Evolutionary conservation across 2,797 vertebrate genomes (phyloP), one percentile per base, ranked within the genome.

Genomic region (Apogon talboti): DNA sequence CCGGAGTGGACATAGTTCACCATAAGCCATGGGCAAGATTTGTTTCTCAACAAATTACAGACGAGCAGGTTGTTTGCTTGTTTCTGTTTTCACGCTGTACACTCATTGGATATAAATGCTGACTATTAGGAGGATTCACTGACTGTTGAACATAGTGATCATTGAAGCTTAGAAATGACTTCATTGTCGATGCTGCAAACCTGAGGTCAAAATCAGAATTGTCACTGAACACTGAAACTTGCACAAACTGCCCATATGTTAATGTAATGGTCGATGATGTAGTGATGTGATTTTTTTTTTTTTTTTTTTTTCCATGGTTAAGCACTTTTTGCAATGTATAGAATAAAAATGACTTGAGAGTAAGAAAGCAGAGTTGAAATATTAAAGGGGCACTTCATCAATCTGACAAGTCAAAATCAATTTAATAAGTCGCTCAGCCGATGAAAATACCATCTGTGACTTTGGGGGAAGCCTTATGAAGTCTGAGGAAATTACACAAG

Each of bases 51-150:
- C 14, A 40, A 40, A 55, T 40, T 56, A 46, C 38, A 45, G 45
- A 53, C 30, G 44, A 61, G 30, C 12, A 41, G 38, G 42, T 47
- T 35, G 18, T 50, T 19, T 24, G 33, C 51, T 37, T 66, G 52
- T 63, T 84, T 79, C 4, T 53, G 50, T 35, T 43, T 24, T n/a
- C 5, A 16, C 19, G 52, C 30, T 47, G 37, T 37, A 9, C 46
- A 11, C 45, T 76, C 47, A 41, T 6, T 40, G 43, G 40, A 60
- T 58, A 41, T 51, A 13, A 74, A 61, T 51, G 65, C 24, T 60
- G 48, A 21, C 51, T 51, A 67, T 75, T 66, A 11, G 53, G 54
- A 71, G 77, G 72, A 79, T 74, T 86, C 73, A 83, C 44, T 47
- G 40, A 40, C 62, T 10, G 55, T 11, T 63, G 46, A 71, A 50